Percentiles rank a stretch among this genome's conserved stretches.
Conservation (phyloP, 2,113 vertebrate species). For the Vidua macroura region DNA sequence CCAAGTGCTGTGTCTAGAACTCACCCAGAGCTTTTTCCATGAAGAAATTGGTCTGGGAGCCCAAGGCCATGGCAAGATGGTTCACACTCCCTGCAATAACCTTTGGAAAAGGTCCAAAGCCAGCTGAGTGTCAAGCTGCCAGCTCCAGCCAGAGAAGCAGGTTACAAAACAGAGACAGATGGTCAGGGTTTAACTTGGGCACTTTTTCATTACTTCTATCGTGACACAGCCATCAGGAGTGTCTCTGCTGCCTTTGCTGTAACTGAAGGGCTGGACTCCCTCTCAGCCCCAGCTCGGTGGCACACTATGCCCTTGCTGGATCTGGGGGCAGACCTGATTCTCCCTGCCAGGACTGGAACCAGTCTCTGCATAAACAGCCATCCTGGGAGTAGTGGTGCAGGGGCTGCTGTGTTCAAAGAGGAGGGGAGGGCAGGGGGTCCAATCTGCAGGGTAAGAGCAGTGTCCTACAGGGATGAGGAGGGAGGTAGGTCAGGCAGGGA, state of each 20-base stretch:
- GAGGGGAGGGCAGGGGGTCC: background rate
- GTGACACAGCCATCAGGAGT: background rate
- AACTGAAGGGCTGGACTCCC: background rate
- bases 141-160: conserved; percentile 55
- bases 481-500: background rate
- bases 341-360: background rate
- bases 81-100: conserved; percentile 31
- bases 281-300: rapidly evolving
- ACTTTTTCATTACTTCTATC: background rate
- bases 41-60: conserved; percentile 41
- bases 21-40: conserved; percentile 40
- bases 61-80: background rate
- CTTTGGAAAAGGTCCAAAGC: conserved; percentile 18
- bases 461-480: background rate
- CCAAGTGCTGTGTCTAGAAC: conserved; percentile 3
- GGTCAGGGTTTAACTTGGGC: conserved; percentile 46
- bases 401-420: background rate
- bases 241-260: background rate
- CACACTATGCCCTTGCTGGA: rapidly evolving
- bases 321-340: background rate
- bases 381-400: background rate
- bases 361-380: background rate
- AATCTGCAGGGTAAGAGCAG: background rate
- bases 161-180: conserved; percentile 70
- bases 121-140: conserved; percentile 12